phyloP scores from a whole-genome alignment of 2,888 invertebrate species.

The Cenopis cana region DNA sequence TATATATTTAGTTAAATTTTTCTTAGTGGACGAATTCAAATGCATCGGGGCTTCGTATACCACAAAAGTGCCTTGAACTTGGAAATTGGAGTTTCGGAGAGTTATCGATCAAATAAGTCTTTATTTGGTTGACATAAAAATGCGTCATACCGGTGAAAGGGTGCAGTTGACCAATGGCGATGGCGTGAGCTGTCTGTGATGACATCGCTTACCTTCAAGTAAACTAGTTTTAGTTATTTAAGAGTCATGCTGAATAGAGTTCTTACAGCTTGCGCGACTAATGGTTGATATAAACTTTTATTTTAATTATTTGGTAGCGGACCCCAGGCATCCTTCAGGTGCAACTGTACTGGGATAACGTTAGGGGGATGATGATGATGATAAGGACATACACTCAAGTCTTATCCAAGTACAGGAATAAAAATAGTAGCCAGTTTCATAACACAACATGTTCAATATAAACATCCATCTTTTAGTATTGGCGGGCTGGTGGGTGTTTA shows the following conservation, averaged over 20 bases:
- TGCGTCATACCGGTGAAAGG: constrained; percentile 35
- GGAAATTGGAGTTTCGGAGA: background rate
- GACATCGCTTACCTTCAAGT: constrained; percentile 16
- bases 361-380: no score
- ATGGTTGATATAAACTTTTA: background rate
- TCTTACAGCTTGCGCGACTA: background rate
- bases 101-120: constrained; percentile 10
- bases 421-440: constrained; percentile 16
- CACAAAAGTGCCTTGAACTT: no score
- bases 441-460: constrained; percentile 27
- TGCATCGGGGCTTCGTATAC: no score
- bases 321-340: no score
- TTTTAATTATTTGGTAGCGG: no score
- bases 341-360: no score
- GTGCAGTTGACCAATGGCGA: constrained; percentile 19
- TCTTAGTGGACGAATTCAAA: no score
- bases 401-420: no score
- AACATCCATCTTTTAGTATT: constrained; percentile 22
- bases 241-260: background rate
- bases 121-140: constrained; percentile 9
- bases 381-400: no score
- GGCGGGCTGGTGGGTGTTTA: constrained; percentile 32
- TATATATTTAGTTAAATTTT: no score
- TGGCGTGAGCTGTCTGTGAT: constrained; percentile 8
- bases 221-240: constrained; percentile 1